Percentiles rank a stretch among this genome's conserved stretches.
Evolutionary conservation across 2,888 invertebrate genomes (phyloP).

Genomic region (Drosophila sordidapex): DNA sequence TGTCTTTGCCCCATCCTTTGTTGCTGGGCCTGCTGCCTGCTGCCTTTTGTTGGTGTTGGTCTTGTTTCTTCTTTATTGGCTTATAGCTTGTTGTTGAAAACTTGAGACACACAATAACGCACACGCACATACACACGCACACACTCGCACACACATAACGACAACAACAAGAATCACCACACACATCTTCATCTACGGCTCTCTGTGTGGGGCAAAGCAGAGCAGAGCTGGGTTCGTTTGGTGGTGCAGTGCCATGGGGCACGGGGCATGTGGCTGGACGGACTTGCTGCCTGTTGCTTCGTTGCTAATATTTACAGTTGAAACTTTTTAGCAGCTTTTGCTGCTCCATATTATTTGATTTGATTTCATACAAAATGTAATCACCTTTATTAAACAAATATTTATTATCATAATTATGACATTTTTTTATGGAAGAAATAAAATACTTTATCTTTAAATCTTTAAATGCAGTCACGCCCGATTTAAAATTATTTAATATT

Average conservation of each 20-base stretch:
- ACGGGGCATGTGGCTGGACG: slow-evolving; percentile 24
- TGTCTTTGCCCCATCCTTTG: slow-evolving; percentile 22
- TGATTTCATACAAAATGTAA: not conserved
- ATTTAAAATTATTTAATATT: not conserved
- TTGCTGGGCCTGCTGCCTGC: slow-evolving; percentile 14
- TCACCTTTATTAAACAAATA: rapidly evolving
- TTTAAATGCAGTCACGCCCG: not conserved
- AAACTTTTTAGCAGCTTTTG: slow-evolving; percentile 13
- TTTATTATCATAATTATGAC: not conserved
- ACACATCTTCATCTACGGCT: slow-evolving; percentile 57
- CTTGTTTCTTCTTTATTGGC: slow-evolving; percentile 75
- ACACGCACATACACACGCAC: slow-evolving; percentile 35
- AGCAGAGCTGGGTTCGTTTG: slow-evolving; percentile 1
- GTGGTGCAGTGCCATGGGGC: slow-evolving; percentile 17
- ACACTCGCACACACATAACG: slow-evolving; percentile 25
- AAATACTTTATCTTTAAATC: too few relatives aligned
- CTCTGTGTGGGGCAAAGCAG: slow-evolving; percentile 52
- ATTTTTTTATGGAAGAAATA: not conserved
- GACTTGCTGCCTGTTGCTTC: slow-evolving; percentile 42
- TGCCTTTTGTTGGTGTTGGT: slow-evolving; percentile 51
- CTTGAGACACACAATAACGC: slow-evolving; percentile 60
- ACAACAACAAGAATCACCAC: slow-evolving; percentile 34
- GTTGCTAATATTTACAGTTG: slow-evolving; percentile 53
- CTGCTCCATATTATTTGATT: not conserved
- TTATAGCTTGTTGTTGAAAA: slow-evolving; percentile 77